A percentile compares a stretch with the other conserved stretches of the same genome.
Conservation (phyloP, 2,888 invertebrate species). For the Archips xylosteana region DNA sequence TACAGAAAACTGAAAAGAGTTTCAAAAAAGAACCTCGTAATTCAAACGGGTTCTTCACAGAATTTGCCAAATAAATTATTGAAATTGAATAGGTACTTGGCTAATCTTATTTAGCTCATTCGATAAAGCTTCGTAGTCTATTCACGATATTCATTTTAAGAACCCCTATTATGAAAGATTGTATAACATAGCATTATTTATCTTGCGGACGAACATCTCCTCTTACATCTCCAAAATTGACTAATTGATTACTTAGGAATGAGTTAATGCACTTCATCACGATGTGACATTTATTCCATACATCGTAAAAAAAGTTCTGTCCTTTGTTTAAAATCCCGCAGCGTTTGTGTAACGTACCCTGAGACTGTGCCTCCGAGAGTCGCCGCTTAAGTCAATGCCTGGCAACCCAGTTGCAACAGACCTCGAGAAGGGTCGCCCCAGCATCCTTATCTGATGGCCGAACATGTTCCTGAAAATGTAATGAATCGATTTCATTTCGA, state of each 20-base stretch:
- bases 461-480: conserved; percentile 87
- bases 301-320: not conserved
- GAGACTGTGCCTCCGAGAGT: conserved; percentile 85
- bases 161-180: too few species aligned
- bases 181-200: too few species aligned
- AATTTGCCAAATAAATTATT: too few species aligned
- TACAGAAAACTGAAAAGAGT: too few species aligned
- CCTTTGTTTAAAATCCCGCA: not conserved
- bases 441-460: conserved; percentile 87
- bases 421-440: conserved; percentile 88
- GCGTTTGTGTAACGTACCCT: conserved; percentile 73
- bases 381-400: conserved; percentile 80
- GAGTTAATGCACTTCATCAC: not conserved
- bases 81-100: too few species aligned
- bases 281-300: not conserved
- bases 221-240: too few species aligned
- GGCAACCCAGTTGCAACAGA: conserved; percentile 87
- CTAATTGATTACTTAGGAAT: not conserved
- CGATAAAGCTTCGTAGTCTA: too few species aligned
- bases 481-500: conserved; percentile 53
- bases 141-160: too few species aligned
- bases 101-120: too few species aligned
- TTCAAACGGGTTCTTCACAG: too few species aligned
- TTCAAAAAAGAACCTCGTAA: too few species aligned
- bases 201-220: too few species aligned